phyloP scores from a whole-genome alignment of 2,888 invertebrate species.

The Rhamphomyia laevipes region DNA sequence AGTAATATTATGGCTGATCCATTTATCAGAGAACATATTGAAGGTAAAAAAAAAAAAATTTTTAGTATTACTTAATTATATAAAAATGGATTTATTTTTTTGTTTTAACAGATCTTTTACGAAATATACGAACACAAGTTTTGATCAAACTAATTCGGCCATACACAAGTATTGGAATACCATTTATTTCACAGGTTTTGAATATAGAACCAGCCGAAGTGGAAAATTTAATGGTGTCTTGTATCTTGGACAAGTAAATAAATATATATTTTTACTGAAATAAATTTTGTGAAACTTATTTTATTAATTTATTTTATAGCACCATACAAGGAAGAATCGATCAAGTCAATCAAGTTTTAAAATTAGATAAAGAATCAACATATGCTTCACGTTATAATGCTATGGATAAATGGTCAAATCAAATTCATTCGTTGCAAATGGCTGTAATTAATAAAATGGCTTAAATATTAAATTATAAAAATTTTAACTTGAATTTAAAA shows the following conservation, averaged over 20 bases:
- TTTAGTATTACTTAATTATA: background rate
- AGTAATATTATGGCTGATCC: slow-evolving; percentile 99
- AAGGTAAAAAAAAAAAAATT: slow-evolving; percentile 43
- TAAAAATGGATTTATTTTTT: background rate
- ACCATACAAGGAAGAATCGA: slow-evolving; percentile 79
- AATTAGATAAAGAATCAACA: slow-evolving; percentile 67
- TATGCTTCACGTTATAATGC: slow-evolving; percentile 83
- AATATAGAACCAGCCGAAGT: slow-evolving; percentile 92
- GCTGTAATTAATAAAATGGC: slow-evolving; percentile 92
- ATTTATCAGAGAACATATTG: slow-evolving; percentile 97
- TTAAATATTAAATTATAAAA: slow-evolving; percentile 33
- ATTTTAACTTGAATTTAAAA: background rate
- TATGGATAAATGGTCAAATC: slow-evolving; percentile 91
- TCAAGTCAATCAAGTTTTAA: slow-evolving; percentile 90
- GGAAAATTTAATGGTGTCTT: slow-evolving; percentile 90
- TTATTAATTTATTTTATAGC: slow-evolving; percentile 36
- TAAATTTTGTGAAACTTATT: background rate
- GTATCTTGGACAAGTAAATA: slow-evolving; percentile 90
- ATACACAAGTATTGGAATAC: slow-evolving; percentile 95
- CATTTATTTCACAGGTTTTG: slow-evolving; percentile 90
- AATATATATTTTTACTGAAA: background rate
- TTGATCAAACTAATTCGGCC: slow-evolving; percentile 94
- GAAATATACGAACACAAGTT: slow-evolving; percentile 95
- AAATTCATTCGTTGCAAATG: slow-evolving; percentile 75
- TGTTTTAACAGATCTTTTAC: slow-evolving; percentile 55